Evolutionary conservation across 2,113 vertebrate species (phyloP), one percentile per base, ranked within the genome.

Genomic region (Sinocyclocheilus rhinocerous): DNA sequence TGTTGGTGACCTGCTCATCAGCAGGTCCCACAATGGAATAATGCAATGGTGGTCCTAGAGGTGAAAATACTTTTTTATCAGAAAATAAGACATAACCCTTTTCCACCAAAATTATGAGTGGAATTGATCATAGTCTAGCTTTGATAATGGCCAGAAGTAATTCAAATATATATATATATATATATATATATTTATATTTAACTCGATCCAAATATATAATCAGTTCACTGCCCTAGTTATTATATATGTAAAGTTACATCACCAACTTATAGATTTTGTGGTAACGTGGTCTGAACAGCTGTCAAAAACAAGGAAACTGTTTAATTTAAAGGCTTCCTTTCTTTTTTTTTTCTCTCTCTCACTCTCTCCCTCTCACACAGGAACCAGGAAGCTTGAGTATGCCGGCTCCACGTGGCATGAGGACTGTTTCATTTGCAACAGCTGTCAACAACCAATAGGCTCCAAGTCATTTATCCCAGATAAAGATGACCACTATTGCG

Each of bases 381-480:
- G 98, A 10, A 97, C 97, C 10, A 97, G 97, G 90, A 99, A 99
- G 93, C 93, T 99, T 91, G 98, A 99, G 93, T 99, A 99, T 2
- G 95, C 94, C 0, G 97, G 98, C 18, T 96, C 97, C 82, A 99
- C 98, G 1, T 99, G 98, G 98, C 98, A 99, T 0, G 98, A 99
- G 86, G 95, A 94, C 78, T 99, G 98, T 92, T 99, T 99, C 92
- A 95, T 97, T 85, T 99, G 98, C 94, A 97, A 97, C 91, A 97
- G 96, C 93, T 99, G 98, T 90, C 95, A 98, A 90, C 96, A 99
- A 94, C 98, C 98, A 2, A 97, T 99, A 2, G 98, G 98, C 57
- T 98, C 98, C 0, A 96, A 96, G n/a, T 98, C 98, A 88, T 99
- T 99, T 90, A 97, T 99, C 93, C 98, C 98, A 0, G 97, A 99